These are phyloP conservation scores for Loripinus fragilis DNA, from an alignment of 2,888 invertebrate species.

Conservation along the genomic window DNA sequence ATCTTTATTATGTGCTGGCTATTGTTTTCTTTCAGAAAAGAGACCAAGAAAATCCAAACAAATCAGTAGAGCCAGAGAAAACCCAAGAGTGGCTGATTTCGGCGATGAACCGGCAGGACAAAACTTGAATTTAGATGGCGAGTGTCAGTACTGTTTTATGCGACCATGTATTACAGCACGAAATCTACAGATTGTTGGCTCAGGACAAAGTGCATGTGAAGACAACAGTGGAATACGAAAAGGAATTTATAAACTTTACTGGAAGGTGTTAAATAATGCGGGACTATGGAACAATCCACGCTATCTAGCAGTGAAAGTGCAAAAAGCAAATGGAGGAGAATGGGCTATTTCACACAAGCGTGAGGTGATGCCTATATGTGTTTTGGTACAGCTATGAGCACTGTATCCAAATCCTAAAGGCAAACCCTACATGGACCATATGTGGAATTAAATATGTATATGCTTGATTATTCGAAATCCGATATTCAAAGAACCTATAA, in stretches of 20 bases:
- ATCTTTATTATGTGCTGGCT: too few species aligned
- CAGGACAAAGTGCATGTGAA: constrained; percentile 7
- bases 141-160: constrained; percentile 1
- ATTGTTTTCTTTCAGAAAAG: too few species aligned
- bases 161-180: not conserved
- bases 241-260: not conserved
- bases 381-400: not conserved
- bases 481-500: too few species aligned
- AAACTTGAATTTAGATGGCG: too few species aligned
- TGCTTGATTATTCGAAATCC: too few species aligned
- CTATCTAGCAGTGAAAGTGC: constrained; percentile 9
- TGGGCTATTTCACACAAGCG: not conserved
- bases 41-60: too few species aligned
- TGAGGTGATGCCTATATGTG: constrained; percentile 11
- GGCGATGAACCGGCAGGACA: too few species aligned
- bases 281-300: constrained; percentile 11
- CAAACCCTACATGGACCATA: constrained; percentile 22
- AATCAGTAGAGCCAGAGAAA: too few species aligned
- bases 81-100: too few species aligned
- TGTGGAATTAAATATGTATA: constrained; percentile 3
- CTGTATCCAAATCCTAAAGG: constrained; percentile 13
- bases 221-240: constrained; percentile 4
- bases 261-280: not conserved
- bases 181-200: not conserved
- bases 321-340: constrained; percentile 6